phyloP scores from a whole-genome alignment of 2,113 vertebrate genomes.

The Paraplagusia blochii region DNA sequence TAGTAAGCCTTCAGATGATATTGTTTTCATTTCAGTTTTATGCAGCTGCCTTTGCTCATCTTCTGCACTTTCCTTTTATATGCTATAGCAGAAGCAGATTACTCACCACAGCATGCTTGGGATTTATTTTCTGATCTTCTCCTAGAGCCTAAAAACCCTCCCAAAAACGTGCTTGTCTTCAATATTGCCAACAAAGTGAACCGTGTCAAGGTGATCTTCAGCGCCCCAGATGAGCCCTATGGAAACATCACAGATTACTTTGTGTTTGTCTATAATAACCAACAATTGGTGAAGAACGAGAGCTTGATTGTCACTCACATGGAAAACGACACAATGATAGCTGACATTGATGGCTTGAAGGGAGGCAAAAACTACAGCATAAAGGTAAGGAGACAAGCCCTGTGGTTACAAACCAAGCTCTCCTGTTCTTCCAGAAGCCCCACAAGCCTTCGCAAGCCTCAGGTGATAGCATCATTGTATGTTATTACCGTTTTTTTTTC shows the following conservation, averaged over 20 bases:
- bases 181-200: conserved; percentile 88
- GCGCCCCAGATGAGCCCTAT: conserved; percentile 87
- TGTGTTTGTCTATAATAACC: conserved; percentile 82
- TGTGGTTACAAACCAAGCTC: not conserved
- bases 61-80: no score
- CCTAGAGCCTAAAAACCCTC: conserved; percentile 90
- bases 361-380: conserved; percentile 92
- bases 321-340: conserved; percentile 80
- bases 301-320: conserved; percentile 78
- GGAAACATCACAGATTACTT: conserved; percentile 90
- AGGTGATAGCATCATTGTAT: not conserved
- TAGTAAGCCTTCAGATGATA: no score
- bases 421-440: not conserved
- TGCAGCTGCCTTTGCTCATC: no score
- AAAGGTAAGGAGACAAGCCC: conserved; percentile 73
- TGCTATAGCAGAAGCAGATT: no score
- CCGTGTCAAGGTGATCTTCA: conserved; percentile 86
- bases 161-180: conserved; percentile 87
- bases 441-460: not conserved
- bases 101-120: no score
- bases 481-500: conserved; percentile 6
- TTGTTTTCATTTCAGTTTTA: no score
- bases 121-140: conserved; percentile 6
- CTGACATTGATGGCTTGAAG: conserved; percentile 87
- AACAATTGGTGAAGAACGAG: conserved; percentile 77